Evolutionary conservation across 2,888 invertebrate genomes (phyloP).

Genomic region (Resseliella maxima): DNA sequence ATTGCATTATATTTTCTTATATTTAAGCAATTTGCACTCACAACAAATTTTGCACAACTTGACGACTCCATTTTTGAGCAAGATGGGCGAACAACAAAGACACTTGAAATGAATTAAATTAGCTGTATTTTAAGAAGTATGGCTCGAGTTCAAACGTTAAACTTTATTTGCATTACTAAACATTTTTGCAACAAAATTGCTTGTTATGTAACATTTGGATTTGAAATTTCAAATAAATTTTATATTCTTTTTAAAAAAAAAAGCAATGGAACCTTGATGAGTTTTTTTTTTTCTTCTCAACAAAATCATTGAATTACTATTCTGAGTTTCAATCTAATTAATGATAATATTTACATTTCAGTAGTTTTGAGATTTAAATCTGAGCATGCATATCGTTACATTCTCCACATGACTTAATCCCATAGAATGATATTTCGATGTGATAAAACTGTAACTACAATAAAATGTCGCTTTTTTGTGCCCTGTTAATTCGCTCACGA

Average conservation of each 20-base stretch:
- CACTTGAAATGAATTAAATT: slow-evolving; percentile 1
- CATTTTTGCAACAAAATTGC: not conserved
- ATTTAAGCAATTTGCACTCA: not conserved
- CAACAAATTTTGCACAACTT: no score
- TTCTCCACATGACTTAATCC: not conserved
- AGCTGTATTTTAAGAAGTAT: not conserved
- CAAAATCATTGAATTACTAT: not conserved
- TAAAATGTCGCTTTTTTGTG: not conserved
- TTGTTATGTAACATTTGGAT: not conserved
- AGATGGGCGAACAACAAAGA: not conserved
- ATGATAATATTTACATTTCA: slow-evolving; percentile 24
- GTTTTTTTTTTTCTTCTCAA: not conserved
- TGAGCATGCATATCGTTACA: slow-evolving; percentile 1
- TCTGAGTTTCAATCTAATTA: not conserved
- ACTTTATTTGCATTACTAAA: not conserved
- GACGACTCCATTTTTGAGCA: not conserved
- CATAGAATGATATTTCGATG: not conserved
- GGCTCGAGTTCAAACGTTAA: not conserved
- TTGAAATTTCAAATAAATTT: no score
- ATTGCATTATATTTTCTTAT: not conserved
- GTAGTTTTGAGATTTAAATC: slow-evolving; percentile 3
- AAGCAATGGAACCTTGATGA: not conserved
- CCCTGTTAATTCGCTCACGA: slow-evolving; percentile 11
- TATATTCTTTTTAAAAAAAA: no score
- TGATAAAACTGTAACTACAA: not conserved